Evolutionary conservation across 2,888 invertebrate genomes (phyloP), one percentile per base, ranked within the genome.

Genomic region (Oegoconia quadripuncta): DNA sequence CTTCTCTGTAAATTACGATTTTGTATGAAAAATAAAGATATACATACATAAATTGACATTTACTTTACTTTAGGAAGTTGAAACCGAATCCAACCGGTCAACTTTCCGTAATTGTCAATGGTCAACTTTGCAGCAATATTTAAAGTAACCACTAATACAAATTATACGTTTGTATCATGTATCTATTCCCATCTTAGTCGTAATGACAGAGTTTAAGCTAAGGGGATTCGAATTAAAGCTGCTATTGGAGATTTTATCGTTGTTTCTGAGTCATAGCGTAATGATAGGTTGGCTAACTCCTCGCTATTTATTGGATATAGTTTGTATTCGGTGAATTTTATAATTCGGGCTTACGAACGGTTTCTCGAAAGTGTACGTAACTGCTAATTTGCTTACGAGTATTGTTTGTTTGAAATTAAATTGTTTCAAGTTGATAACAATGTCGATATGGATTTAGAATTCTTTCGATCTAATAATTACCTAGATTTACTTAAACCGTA

Each of bases 241-340:
- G 49, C 52, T 52, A 44, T 58, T 45, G 48, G 39, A 59, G 64
- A 74, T 66, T 50, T 52, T 68, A 73, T 66, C 70, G 53, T 43
- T 32, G 31, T n/a, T 40, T 52, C 64, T 72, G 74, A 75, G 57
- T 74, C 74, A 74, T 65, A 60, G 56, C 45, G 55, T 78, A 79
- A 78, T 79, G 53, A 76, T 72, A 75, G 75, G 74, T 68, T 62
- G 50, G 51, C 52, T 59, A 64, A 68, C 59, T 52, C 53, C 42
- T 39, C 42, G 50, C 70, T 68, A 72, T 71, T 72, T 74, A 74
- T 71, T 64, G 64, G 56, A 55, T 63, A 63, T 54, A 58, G 47
- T 64, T 51, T 50, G 50, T 50, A 55, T 72, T 78, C 75, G 59
- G 43, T 64, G 73, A 74, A 75, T 70, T 67, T 66, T 55, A 61